Base-by-base conservation (phyloP, 1,140 invertebrate genomes). In the Musca vetustissima region DNA sequence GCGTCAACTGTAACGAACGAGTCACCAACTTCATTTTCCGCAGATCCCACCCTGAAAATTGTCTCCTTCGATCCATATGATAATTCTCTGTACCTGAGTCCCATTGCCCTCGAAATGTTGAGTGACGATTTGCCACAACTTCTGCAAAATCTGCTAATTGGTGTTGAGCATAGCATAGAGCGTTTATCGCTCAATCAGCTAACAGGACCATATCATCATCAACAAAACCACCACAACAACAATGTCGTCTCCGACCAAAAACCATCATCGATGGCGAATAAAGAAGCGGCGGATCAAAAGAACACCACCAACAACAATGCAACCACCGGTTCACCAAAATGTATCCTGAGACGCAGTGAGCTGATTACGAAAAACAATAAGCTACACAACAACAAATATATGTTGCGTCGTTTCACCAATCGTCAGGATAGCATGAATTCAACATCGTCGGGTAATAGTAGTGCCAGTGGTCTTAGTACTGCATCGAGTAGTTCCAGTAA, bases 141-240 rank as follows among this genome's bases (percentile, higher is more conserved):
- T 68, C 84, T 90, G 66, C 85, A 87, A 71, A 88, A 85, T 73
- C 83, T 90, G 24, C 79, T 90, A 49, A 86, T 90, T 21, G 87
- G 87, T 59, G 87, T 90, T 22, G 89, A 90, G 77, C 85, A 87
- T n/a, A 88, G 87, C 69, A 88, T 90, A 71, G 87, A 88, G 74
- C 84, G 88, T 28, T 86, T 90, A 36, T 88, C 88, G 25, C 75
- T 90, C 24, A 89, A 89, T 76, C 88, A 89, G 72, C 77, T 90
- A 50, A 85, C 86, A 53, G 89, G 88, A 43, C 77, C 88, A 88
- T 22, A n/a, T n/a, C n/a, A n/a, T n/a, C n/a, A n/a, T n/a, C n/a
- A n/a, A n/a, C n/a, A n/a, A n/a, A n/a, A n/a, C 28, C 28, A 79
- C 68, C 13, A 59, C 67, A 9, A 28, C 47, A 22, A 28, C 57